These are phyloP conservation scores for Pocota personata DNA, from an alignment of 2,888 invertebrate species.

Conservation along the genomic window DNA sequence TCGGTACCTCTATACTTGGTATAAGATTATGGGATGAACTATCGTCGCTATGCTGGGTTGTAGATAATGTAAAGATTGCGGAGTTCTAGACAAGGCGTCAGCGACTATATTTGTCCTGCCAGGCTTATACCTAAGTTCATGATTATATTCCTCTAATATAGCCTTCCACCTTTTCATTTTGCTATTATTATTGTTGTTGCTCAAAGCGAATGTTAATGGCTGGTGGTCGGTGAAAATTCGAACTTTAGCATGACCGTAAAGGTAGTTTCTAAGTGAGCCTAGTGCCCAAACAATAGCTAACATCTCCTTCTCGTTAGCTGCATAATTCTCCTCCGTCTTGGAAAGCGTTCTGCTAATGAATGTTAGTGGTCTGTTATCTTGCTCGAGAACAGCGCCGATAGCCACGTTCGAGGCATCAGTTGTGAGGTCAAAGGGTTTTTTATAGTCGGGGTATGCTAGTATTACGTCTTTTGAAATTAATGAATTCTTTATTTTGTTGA, in stretches of 20 bases:
- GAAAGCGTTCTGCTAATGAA: slow-evolving; percentile 75
- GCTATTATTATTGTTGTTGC: too few species aligned
- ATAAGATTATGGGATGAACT: slow-evolving; percentile 67
- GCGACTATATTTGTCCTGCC: slow-evolving; percentile 76
- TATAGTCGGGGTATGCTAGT: too few species aligned
- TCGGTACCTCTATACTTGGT: slow-evolving; percentile 50
- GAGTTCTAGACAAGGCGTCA: slow-evolving; percentile 62
- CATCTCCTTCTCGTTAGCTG: too few species aligned
- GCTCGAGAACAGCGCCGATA: slow-evolving; percentile 74
- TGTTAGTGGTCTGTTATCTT: slow-evolving; percentile 75
- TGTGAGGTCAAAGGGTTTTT: too few species aligned
- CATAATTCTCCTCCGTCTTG: slow-evolving; percentile 48
- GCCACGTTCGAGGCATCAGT: slow-evolving; percentile 21
- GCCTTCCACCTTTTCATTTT: too few species aligned
- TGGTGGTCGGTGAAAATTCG: slow-evolving; percentile 57
- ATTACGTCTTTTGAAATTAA: too few species aligned
- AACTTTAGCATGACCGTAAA: slow-evolving; percentile 76
- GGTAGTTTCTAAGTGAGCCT: slow-evolving; percentile 78
- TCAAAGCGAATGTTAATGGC: too few species aligned
- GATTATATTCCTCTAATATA: slow-evolving; percentile 58
- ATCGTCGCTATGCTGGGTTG: slow-evolving; percentile 66
- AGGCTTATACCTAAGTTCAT: slow-evolving; percentile 78
- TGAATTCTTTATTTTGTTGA: neutral
- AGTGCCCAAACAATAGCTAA: slow-evolving; percentile 76
- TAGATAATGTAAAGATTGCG: slow-evolving; percentile 4